phyloP scores from a whole-genome alignment of 2,113 vertebrate species.

The Neodontobutis hainanensis region DNA sequence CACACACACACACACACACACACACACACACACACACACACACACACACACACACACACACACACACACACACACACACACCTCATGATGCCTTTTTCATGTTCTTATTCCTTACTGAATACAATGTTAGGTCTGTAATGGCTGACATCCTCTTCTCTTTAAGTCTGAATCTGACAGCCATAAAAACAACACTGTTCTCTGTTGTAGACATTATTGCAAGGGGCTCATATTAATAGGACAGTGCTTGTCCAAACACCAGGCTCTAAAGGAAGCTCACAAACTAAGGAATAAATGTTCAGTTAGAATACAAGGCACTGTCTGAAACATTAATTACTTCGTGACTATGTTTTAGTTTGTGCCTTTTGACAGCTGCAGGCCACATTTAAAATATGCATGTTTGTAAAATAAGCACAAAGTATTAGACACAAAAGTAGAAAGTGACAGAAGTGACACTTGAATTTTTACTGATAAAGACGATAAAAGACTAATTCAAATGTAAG shows the following conservation, averaged over 20 bases:
- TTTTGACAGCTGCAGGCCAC: slow-evolving; percentile 11
- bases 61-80: background rate
- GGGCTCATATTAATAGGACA: slow-evolving; percentile 26
- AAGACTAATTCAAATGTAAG: background rate
- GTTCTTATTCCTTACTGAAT: slow-evolving; percentile 12
- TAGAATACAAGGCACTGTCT: slow-evolving; percentile 16
- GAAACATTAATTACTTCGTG: slow-evolving; percentile 19
- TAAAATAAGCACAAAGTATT: background rate
- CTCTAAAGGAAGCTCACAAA: slow-evolving; percentile 19
- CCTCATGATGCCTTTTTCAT: slow-evolving; percentile 1
- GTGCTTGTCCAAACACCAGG: slow-evolving; percentile 32
- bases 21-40: background rate
- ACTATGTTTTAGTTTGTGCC: slow-evolving; percentile 27
- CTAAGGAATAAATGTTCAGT: slow-evolving; percentile 17
- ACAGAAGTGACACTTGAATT: background rate
- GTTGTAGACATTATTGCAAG: slow-evolving; percentile 23
- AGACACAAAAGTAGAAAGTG: background rate
- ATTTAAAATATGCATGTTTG: background rate
- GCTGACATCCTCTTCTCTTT: slow-evolving; percentile 28
- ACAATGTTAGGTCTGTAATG: slow-evolving; percentile 15
- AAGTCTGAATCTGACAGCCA: slow-evolving; percentile 24
- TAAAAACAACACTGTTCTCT: slow-evolving; percentile 38
- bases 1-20: no score
- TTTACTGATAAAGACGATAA: background rate
- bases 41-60: no score